These are phyloP conservation scores for Vanessa atalanta DNA, from an alignment of 1,140 invertebrate species.

Conservation along the genomic window DNA sequence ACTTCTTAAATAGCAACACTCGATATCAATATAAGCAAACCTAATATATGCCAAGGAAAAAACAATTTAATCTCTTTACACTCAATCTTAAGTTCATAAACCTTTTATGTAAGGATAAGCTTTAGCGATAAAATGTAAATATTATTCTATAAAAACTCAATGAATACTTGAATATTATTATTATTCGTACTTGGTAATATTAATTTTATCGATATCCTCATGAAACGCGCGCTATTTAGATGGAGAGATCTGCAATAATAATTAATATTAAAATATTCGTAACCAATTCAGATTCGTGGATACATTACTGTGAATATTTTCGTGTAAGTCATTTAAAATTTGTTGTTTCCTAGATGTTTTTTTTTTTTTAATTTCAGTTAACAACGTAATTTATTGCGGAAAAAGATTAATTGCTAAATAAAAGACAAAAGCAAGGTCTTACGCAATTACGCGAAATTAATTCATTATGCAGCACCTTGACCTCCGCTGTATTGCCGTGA, in stretches of 20 bases:
- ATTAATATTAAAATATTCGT: slow-evolving; percentile 4
- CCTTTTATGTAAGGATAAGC: slow-evolving; percentile 38
- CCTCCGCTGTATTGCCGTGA: slow-evolving; percentile 50
- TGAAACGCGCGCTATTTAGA: neutral
- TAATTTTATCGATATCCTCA: slow-evolving; percentile 7
- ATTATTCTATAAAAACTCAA: slow-evolving; percentile 26
- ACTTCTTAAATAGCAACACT: slow-evolving; percentile 32
- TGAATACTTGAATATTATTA: neutral
- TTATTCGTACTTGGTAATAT: slow-evolving; percentile 18
- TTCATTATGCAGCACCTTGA: slow-evolving; percentile 52
- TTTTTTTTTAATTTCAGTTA: neutral
- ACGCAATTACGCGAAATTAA: slow-evolving; percentile 13
- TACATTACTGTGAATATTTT: neutral
- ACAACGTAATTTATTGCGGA: neutral
- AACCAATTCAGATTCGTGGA: neutral
- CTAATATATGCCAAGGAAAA: slow-evolving; percentile 6
- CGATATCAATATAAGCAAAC: neutral
- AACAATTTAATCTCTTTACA: slow-evolving; percentile 39
- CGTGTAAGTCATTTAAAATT: neutral
- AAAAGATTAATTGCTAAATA: slow-evolving; percentile 8
- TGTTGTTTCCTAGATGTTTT: neutral
- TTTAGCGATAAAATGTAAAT: slow-evolving; percentile 29
- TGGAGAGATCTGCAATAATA: neutral
- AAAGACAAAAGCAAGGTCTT: slow-evolving; percentile 22
- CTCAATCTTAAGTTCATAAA: slow-evolving; percentile 37